These are phyloP conservation scores for Drosophila greeni DNA, from an alignment of 2,888 invertebrate genomes.

Conservation along the genomic window DNA sequence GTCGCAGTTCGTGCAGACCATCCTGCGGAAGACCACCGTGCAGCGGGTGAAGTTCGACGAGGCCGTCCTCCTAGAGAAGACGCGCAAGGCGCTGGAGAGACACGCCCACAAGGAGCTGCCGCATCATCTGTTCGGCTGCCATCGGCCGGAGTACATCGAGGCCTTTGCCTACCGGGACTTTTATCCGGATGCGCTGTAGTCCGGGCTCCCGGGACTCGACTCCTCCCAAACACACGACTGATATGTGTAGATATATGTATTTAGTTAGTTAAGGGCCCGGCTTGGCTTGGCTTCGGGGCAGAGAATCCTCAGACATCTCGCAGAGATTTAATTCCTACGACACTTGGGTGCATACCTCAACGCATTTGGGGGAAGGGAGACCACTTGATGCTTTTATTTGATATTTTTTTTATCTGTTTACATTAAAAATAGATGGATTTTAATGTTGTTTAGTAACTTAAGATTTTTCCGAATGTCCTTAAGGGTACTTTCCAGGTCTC, in stretches of 20 bases:
- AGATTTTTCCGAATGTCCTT: neutral
- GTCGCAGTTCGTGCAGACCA: constrained; percentile 82
- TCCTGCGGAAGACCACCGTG: constrained; percentile 80
- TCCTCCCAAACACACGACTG: constrained; percentile 48
- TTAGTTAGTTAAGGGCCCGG: constrained; percentile 15
- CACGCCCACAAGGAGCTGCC: constrained; percentile 82
- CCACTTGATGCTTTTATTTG: neutral
- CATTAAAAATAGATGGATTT: neutral
- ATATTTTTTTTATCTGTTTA: neutral
- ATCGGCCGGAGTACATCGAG: constrained; percentile 82
- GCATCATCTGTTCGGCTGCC: constrained; percentile 87
- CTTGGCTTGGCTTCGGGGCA: neutral
- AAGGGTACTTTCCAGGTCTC: neutral
- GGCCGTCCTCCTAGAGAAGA: constrained; percentile 85
- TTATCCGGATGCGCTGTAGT: constrained; percentile 65
- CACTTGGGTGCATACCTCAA: neutral
- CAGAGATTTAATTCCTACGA: neutral
- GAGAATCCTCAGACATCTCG: constrained; percentile 9
- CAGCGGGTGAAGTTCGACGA: constrained; percentile 83
- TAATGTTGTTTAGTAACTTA: neutral
- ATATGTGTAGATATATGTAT: constrained; percentile 62
- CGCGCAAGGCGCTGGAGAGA: constrained; percentile 81
- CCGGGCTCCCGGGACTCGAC: neutral
- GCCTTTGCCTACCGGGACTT: constrained; percentile 75
- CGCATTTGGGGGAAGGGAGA: neutral